Evolutionary conservation across 2,888 invertebrate genomes (phyloP).

Genomic region (Trilocha varians): DNA sequence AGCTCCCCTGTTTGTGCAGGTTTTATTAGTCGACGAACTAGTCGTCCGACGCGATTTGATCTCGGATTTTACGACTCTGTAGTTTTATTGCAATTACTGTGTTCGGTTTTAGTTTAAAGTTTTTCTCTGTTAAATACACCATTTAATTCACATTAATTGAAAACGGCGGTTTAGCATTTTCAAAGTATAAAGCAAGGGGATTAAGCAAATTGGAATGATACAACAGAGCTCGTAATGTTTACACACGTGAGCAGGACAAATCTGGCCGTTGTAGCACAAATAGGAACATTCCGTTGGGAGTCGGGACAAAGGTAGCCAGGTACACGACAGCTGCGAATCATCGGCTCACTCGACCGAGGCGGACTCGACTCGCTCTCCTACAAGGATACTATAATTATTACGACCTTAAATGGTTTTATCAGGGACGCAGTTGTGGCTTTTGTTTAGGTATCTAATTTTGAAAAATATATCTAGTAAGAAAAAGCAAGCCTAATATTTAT

Average conservation of each 20-base stretch:
- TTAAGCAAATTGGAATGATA: not conserved
- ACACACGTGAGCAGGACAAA: slow-evolving; percentile 29
- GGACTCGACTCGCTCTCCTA: slow-evolving; percentile 21
- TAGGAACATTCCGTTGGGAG: slow-evolving; percentile 45
- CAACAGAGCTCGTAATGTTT: no score
- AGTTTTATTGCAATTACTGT: slow-evolving; percentile 20
- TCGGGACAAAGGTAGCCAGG: slow-evolving; percentile 62
- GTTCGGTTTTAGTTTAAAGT: no score
- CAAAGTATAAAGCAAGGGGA: no score
- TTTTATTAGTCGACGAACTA: slow-evolving; percentile 63
- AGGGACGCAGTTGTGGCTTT: no score
- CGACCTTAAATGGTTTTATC: slow-evolving; percentile 60
- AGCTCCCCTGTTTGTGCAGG: slow-evolving; percentile 61
- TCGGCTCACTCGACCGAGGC: slow-evolving; percentile 26
- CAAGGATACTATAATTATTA: slow-evolving; percentile 32
- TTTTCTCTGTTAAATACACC: no score
- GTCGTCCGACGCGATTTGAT: slow-evolving; percentile 43
- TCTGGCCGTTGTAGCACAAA: slow-evolving; percentile 29
- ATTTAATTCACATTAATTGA: no score
- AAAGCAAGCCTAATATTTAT: no score
- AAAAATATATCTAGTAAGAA: no score
- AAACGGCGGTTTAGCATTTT: no score
- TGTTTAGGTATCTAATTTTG: no score
- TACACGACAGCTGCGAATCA: slow-evolving; percentile 60
- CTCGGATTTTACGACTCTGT: slow-evolving; percentile 15